phyloP scores from a whole-genome alignment of 2,888 invertebrate genomes.

The Clusia tigrina region DNA sequence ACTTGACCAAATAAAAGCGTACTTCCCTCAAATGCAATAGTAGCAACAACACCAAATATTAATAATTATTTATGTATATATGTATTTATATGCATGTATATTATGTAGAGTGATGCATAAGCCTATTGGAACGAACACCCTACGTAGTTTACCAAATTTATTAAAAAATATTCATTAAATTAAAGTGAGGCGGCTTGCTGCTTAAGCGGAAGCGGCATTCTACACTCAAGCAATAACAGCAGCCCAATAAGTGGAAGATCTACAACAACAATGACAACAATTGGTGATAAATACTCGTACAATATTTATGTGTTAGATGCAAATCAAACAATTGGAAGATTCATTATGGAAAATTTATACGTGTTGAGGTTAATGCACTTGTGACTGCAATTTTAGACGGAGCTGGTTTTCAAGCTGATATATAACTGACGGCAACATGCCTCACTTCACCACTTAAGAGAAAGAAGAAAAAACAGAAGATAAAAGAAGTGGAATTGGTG shows the following conservation, averaged over 20 bases:
- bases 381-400: neutral
- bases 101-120: neutral
- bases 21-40: neutral
- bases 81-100: neutral
- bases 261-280: neutral
- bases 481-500: neutral
- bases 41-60: neutral
- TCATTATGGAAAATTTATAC: neutral
- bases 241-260: neutral
- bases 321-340: neutral
- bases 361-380: slow-evolving; percentile 6
- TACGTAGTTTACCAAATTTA: neutral
- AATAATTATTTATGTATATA: neutral
- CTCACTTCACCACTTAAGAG: too few relatives aligned
- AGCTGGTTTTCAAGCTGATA: neutral
- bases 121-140: neutral
- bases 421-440: neutral
- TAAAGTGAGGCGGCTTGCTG: neutral
- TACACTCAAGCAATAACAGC: neutral
- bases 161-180: neutral
- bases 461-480: too few relatives aligned
- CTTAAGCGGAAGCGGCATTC: neutral
- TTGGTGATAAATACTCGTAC: neutral
- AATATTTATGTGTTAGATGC: neutral
- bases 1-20: neutral